Evolutionary conservation across 2,888 invertebrate genomes (phyloP), one percentile per base, ranked within the genome.

Genomic region (Thymelicus sylvestris): DNA sequence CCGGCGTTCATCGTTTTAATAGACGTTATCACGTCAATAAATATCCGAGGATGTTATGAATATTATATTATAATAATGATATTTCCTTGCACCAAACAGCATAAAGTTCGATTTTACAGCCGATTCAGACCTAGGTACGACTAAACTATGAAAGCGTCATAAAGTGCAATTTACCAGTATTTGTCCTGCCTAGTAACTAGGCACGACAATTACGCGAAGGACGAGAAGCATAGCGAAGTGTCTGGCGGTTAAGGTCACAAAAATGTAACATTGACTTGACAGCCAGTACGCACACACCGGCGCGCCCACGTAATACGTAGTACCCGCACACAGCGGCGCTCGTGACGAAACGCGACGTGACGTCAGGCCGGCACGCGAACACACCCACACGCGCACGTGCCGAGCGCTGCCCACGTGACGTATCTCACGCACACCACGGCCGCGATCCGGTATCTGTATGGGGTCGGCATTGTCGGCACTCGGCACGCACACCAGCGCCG

Each of bases 241-340:
- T 74, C 78, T 83, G 83, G 85, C 89, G 92, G 93, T 92, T 91
- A 93, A 93, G 93, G 93, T 93, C 93, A 93, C 90, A 91, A 92
- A 92, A 93, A 91, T 92, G 90, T 92, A 92, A 89, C 92, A 90
- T 91, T 90, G 91, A 85, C 85, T 84, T 85, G 88, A 87, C 86
- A 85, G 83, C 82, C 72, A 66, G 72, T 59, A 71, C 75, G 74
- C 79, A 79, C 80, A 79, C 79, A 60, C 38, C 47, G 62, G 61
- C 69, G 68, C 73, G 57, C 55, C 55, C 67, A 72, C 73, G 72
- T 68, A 71, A 66, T 67, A 83, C 83, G 83, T 74, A 31, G 31
- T 74, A 74, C 75, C 75, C 83, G 76, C 84, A 82, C 87, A 87
- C 87, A 77, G 74, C 15, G 70, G 71, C 72, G 73, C 75, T 75